These are phyloP conservation scores for Baryphthengus martii DNA, from an alignment of 2,113 vertebrate species.

Conservation along the genomic window DNA sequence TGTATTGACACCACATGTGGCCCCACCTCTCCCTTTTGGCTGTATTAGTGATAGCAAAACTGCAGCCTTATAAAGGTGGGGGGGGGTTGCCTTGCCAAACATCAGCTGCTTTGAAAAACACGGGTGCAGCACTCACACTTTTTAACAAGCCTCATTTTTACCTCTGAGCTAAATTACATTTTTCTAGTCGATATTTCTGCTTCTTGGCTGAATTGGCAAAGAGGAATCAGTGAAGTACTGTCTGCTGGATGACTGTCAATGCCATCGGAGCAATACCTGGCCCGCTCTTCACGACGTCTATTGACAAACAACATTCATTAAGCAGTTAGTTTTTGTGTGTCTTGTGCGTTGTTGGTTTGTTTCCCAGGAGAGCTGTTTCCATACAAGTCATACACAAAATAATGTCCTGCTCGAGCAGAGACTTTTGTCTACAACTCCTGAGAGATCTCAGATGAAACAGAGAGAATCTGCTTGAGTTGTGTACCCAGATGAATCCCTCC, in stretches of 20 bases:
- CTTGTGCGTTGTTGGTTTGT: neutral
- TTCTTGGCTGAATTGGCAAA: neutral
- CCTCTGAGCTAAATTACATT: neutral
- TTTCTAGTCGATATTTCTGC: neutral
- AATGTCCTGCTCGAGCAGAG: neutral
- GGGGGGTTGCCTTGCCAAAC: neutral
- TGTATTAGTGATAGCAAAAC: conserved; percentile 72
- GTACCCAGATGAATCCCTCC: neutral
- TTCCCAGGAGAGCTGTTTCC: neutral
- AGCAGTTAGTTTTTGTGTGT: neutral
- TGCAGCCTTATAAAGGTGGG: neutral
- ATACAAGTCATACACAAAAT: neutral
- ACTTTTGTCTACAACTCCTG: rapidly evolving
- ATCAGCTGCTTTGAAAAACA: neutral
- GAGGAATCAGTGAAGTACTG: neutral
- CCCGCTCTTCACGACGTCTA: neutral
- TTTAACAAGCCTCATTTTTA: neutral
- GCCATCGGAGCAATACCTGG: neutral
- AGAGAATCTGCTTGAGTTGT: neutral
- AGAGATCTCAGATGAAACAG: neutral
- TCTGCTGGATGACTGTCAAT: neutral
- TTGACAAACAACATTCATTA: neutral
- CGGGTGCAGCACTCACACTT: conserved; percentile 16
- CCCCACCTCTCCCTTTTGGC: conserved; percentile 65
- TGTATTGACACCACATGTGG: conserved; percentile 87